These are phyloP conservation scores for Triplophysa siluroides DNA, from an alignment of 2,113 vertebrate species.

Conservation along the genomic window DNA sequence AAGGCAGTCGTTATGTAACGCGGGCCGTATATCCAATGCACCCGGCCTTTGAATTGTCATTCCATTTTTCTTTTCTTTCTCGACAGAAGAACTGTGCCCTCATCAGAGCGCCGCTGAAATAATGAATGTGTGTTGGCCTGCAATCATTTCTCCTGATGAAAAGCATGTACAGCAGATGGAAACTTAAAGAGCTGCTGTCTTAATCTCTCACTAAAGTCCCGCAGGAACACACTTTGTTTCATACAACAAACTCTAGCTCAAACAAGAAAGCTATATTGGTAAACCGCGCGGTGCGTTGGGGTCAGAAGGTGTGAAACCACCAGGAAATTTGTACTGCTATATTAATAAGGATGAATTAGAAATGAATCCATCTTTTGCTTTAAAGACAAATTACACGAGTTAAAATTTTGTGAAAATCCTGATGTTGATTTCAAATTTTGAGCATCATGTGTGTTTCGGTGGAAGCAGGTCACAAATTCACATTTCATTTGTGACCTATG, in stretches of 20 bases:
- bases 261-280: no score
- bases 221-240: background rate
- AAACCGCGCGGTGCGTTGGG: no score
- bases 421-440: no score
- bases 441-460: no score
- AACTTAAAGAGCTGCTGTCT: background rate
- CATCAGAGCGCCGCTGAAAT: slow-evolving; percentile 38
- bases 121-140: slow-evolving; percentile 34
- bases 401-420: no score
- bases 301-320: no score
- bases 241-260: background rate
- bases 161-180: slow-evolving; percentile 41
- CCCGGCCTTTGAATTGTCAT: slow-evolving; percentile 26
- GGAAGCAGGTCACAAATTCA: no score
- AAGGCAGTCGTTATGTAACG: slow-evolving; percentile 53
- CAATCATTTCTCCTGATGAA: slow-evolving; percentile 54
- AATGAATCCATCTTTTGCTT: no score
- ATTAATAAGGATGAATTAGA: no score
- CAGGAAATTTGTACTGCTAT: no score
- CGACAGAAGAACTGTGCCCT: background rate
- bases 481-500: no score
- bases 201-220: slow-evolving; percentile 5
- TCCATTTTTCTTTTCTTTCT: slow-evolving; percentile 15
- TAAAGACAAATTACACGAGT: no score
- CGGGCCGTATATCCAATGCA: slow-evolving; percentile 31